These are phyloP conservation scores for Metopolophium dirhodum DNA, from an alignment of 1,140 invertebrate species.

Conservation along the genomic window DNA sequence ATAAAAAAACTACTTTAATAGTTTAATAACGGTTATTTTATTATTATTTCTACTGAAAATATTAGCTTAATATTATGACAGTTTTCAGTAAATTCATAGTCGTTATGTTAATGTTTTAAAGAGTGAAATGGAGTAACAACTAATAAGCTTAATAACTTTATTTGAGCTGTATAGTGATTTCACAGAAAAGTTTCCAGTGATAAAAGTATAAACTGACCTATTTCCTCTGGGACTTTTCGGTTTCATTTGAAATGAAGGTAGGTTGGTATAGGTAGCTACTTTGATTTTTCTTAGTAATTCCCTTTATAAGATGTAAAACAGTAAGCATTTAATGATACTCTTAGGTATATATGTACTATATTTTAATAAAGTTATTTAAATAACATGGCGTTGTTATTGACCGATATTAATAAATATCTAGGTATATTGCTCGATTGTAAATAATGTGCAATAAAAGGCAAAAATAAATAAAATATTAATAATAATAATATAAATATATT, in stretches of 20 bases:
- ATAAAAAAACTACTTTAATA: conserved; percentile 35
- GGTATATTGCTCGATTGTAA: too few relatives aligned
- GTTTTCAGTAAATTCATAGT: neutral
- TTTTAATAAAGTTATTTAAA: neutral
- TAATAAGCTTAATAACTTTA: conserved; percentile 7
- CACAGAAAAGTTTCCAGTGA: neutral
- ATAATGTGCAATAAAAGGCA: neutral
- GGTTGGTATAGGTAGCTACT: neutral
- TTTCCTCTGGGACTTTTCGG: neutral
- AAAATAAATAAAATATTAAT: too few relatives aligned
- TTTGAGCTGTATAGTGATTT: neutral
- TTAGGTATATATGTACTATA: neutral
- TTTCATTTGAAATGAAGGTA: neutral
- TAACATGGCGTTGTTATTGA: neutral
- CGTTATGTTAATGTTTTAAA: neutral
- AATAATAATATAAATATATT: too few relatives aligned
- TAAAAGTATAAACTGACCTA: conserved; percentile 19
- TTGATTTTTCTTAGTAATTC: neutral
- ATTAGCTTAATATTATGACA: neutral
- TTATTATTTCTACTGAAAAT: neutral
- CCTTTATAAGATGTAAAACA: neutral
- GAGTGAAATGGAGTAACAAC: neutral
- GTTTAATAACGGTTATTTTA: conserved; percentile 16
- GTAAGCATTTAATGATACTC: neutral
- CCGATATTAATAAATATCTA: neutral